A percentile compares a stretch with the other conserved stretches of the same genome.
These are phyloP conservation scores for Empis stercorea DNA, from an alignment of 2,888 invertebrate genomes.

Conservation along the genomic window DNA sequence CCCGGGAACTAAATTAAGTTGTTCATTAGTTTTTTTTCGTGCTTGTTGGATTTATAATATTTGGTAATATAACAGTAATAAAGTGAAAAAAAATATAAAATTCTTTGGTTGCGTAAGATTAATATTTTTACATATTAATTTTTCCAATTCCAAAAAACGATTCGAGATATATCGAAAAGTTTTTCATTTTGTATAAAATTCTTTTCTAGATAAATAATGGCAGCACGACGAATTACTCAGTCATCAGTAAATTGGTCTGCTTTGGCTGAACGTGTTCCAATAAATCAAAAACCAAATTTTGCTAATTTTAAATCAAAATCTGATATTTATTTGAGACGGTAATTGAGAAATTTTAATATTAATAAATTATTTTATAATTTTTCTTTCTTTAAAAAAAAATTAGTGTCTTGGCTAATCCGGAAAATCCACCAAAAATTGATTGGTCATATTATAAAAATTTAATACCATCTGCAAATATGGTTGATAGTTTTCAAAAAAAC, in stretches of 20 bases:
- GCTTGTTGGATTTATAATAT: no score
- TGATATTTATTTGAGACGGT: slow-evolving; percentile 74
- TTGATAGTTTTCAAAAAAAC: slow-evolving; percentile 77
- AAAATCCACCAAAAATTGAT: slow-evolving; percentile 68
- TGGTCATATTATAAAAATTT: slow-evolving; percentile 66
- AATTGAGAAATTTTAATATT: slow-evolving; percentile 32
- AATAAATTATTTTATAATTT: background rate
- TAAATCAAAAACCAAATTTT: slow-evolving; percentile 54
- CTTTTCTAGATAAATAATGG: slow-evolving; percentile 19
- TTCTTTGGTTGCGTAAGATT: no score
- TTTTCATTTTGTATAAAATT: no score
- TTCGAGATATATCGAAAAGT: no score
- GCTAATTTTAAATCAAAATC: slow-evolving; percentile 70
- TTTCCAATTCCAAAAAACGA: no score
- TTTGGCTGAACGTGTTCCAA: slow-evolving; percentile 68
- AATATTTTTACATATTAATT: no score
- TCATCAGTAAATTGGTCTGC: slow-evolving; percentile 80
- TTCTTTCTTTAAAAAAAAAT: slow-evolving; percentile 19
- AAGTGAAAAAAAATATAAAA: no score
- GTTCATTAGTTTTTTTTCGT: no score
- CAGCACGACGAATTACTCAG: slow-evolving; percentile 59
- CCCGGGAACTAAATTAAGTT: no score
- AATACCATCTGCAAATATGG: slow-evolving; percentile 65
- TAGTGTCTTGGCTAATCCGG: slow-evolving; percentile 62
- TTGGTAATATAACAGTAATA: no score